Percentiles rank a stretch among this genome's conserved stretches.
Conservation (phyloP, 2,888 invertebrate species). For the Andrena bucephala region DNA sequence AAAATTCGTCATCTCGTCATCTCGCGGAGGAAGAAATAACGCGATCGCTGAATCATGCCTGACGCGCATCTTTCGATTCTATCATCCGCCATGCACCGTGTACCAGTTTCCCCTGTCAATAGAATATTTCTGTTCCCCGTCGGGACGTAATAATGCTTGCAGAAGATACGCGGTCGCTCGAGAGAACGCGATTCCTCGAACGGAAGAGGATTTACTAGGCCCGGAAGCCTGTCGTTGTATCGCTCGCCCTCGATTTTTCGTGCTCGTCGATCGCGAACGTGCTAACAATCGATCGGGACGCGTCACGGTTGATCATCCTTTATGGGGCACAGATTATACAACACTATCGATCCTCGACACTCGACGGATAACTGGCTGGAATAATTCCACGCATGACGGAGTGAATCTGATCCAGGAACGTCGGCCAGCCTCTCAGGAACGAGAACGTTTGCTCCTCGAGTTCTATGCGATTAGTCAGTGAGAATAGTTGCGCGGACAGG, state of each 20-base stretch:
- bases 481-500: conserved; percentile 48
- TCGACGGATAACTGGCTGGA: conserved; percentile 49
- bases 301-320: not conserved
- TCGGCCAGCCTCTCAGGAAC: conserved; percentile 40
- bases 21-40: not conserved
- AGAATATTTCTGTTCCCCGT: conserved; percentile 77
- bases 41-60: not conserved
- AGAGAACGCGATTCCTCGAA: not conserved
- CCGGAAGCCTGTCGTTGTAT: not conserved
- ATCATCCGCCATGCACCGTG: conserved; percentile 10
- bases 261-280: not conserved
- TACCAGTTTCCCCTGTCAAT: conserved; percentile 50
- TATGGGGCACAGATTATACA: conserved; percentile 7
- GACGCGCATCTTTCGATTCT: conserved; percentile 3
- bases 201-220: conserved; percentile 23
- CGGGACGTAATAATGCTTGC: conserved; percentile 69
- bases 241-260: conserved; percentile 20
- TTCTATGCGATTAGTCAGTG: conserved; percentile 60
- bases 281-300: conserved; percentile 23
- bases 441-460: conserved; percentile 31
- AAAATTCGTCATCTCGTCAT: not conserved
- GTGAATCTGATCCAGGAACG: conserved; percentile 53
- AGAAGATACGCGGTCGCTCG: conserved; percentile 33
- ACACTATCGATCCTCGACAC: conserved; percentile 39
- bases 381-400: conserved; percentile 59